Percentiles rank a stretch among this genome's conserved stretches.
These are phyloP conservation scores for Nomada lathburiana DNA, from an alignment of 2,888 invertebrate species.

Conservation along the genomic window DNA sequence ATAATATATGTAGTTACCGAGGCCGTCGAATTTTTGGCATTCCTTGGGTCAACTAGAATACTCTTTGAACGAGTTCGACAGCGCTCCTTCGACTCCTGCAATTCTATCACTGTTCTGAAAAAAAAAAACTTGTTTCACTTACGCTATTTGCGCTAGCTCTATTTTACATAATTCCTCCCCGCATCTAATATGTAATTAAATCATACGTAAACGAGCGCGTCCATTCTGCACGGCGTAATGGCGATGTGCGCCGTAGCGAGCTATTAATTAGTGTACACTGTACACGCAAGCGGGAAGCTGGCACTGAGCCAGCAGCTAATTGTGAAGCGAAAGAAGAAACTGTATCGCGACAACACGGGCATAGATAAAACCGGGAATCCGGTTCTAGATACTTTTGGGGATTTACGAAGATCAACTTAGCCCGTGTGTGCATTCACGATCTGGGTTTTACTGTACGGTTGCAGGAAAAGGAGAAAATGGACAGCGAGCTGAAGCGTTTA, in stretches of 20 bases:
- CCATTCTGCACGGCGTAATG: constrained; percentile 25
- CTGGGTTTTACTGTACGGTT: constrained; percentile 20
- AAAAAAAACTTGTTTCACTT: background rate
- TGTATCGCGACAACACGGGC: constrained; percentile 37
- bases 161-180: too few species aligned
- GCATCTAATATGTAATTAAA: background rate
- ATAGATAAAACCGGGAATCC: constrained; percentile 48
- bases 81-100: background rate
- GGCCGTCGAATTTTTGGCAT: constrained; percentile 15
- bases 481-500: constrained; percentile 69
- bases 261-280: constrained; percentile 51
- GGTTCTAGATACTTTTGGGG: constrained; percentile 34
- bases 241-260: constrained; percentile 34
- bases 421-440: constrained; percentile 7
- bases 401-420: constrained; percentile 27
- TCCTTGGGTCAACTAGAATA: background rate
- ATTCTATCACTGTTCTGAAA: too few species aligned
- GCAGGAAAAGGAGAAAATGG: constrained; percentile 78
- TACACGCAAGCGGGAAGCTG: constrained; percentile 39
- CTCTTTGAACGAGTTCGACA: constrained; percentile 9
- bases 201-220: background rate
- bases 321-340: constrained; percentile 66
- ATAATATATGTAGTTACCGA: constrained; percentile 34
- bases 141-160: background rate
- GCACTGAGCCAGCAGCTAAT: constrained; percentile 65